Percentiles rank a stretch among this genome's conserved stretches.
phyloP scores from a whole-genome alignment of 2,888 invertebrate species.

The Lasioglossum leucozonium region DNA sequence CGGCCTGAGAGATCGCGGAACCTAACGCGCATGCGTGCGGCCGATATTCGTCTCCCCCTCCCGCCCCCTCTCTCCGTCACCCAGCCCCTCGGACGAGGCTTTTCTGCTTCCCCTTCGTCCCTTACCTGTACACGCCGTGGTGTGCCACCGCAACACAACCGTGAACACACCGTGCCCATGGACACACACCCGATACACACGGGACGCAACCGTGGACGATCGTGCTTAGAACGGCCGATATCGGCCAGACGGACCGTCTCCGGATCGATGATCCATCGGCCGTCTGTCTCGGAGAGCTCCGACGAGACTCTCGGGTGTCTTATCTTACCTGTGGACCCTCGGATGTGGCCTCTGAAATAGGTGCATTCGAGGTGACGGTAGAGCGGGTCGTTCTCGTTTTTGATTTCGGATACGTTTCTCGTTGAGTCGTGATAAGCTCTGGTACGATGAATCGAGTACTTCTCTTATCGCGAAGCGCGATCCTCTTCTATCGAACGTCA shows the following conservation, averaged over 20 bases:
- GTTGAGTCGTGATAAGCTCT: no score
- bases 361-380: neutral
- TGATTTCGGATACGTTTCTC: no score
- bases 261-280: neutral
- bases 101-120: slow-evolving; percentile 59
- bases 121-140: slow-evolving; percentile 56
- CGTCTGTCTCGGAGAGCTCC: neutral
- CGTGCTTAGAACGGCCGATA: neutral
- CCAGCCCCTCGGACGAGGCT: slow-evolving; percentile 40
- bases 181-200: slow-evolving; percentile 10
- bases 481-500: no score
- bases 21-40: slow-evolving; percentile 81
- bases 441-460: no score
- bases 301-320: neutral
- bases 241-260: neutral
- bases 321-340: neutral
- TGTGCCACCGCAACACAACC: slow-evolving; percentile 48
- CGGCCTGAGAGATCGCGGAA: slow-evolving; percentile 78
- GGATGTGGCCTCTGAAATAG: neutral
- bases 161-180: slow-evolving; percentile 39
- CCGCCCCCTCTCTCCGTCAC: slow-evolving; percentile 64
- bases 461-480: no score
- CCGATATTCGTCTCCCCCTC: slow-evolving; percentile 74
- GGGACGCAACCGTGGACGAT: neutral
- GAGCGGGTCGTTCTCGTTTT: neutral